A percentile compares a stretch with the other conserved stretches of the same genome.
Conservation (phyloP, 2,888 invertebrate genomes). For the Spisula subtruncata region DNA sequence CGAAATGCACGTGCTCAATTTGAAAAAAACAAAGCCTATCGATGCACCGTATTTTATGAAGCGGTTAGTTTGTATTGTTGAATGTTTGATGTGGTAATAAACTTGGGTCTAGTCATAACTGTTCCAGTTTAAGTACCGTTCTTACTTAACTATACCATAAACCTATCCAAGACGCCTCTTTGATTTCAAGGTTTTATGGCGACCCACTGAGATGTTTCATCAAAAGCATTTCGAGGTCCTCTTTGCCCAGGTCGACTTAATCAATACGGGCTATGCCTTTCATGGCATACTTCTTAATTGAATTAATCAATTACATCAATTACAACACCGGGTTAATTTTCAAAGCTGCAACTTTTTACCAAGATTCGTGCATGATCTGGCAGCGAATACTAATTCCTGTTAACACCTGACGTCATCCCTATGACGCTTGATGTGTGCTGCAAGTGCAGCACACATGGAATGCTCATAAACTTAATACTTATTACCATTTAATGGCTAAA, state of each 20-base stretch:
- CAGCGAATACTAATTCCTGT: background rate
- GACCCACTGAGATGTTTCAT: background rate
- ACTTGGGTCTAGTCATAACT: background rate
- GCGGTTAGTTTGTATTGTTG: background rate
- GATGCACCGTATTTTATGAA: background rate
- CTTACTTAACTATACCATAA: conserved; percentile 17
- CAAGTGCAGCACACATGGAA: background rate
- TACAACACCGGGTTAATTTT: background rate
- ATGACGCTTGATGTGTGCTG: background rate
- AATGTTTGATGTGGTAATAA: background rate
- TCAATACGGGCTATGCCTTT: background rate
- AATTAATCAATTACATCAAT: background rate
- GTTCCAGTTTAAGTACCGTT: background rate
- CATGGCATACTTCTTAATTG: background rate
- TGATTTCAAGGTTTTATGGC: conserved; percentile 2
- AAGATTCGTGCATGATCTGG: background rate
- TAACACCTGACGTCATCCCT: background rate
- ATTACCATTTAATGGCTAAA: background rate
- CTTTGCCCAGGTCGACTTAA: background rate
- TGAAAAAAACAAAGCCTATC: background rate
- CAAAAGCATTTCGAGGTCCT: background rate
- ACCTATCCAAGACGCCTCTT: background rate
- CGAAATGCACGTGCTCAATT: background rate
- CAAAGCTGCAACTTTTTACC: background rate
- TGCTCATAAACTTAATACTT: background rate